Conservation (phyloP, 92 coral and sea anemone genomes). For the Phenganax stokvisi region DNA sequence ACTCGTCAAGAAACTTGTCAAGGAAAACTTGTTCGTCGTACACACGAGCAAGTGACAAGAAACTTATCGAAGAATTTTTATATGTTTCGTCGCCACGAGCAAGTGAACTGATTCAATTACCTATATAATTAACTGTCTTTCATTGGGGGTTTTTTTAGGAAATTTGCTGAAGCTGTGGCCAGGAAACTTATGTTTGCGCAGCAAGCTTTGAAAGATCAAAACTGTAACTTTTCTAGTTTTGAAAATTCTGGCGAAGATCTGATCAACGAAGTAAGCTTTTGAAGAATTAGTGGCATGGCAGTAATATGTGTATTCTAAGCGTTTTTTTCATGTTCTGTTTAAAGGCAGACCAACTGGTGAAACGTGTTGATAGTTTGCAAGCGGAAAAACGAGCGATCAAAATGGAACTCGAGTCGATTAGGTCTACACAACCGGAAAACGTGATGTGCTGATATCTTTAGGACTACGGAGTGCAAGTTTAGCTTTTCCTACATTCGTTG, state of each 20-base stretch:
- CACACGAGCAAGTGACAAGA: too few species aligned
- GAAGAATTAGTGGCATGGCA: neutral
- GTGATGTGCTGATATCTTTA: too few species aligned
- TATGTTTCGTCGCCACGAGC: too few species aligned
- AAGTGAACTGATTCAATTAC: too few species aligned
- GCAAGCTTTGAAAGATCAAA: slow-evolving; percentile 21
- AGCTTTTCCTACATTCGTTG: too few species aligned
- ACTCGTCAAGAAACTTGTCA: too few species aligned
- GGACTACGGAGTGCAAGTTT: too few species aligned
- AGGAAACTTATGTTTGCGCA: slow-evolving; percentile 35
- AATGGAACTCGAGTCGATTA: slow-evolving; percentile 62
- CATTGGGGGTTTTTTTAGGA: slow-evolving; percentile 4
- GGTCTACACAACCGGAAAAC: slow-evolving; percentile 23
- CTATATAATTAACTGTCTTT: neutral
- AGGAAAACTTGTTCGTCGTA: too few species aligned
- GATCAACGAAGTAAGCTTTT: slow-evolving; percentile 22
- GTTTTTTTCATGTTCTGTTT: neutral
- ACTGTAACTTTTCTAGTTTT: slow-evolving; percentile 31
- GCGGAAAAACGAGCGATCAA: slow-evolving; percentile 90
- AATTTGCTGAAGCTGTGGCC: slow-evolving; percentile 37
- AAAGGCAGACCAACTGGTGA: slow-evolving; percentile 64
- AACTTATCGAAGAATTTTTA: too few species aligned
- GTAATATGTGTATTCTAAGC: neutral
- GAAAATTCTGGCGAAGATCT: slow-evolving; percentile 34
- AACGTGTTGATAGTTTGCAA: slow-evolving; percentile 83